Percentiles rank a stretch among this genome's conserved stretches.
Evolutionary conservation across 2,888 invertebrate genomes (phyloP).

Genomic region (Acrocera orbiculus): DNA sequence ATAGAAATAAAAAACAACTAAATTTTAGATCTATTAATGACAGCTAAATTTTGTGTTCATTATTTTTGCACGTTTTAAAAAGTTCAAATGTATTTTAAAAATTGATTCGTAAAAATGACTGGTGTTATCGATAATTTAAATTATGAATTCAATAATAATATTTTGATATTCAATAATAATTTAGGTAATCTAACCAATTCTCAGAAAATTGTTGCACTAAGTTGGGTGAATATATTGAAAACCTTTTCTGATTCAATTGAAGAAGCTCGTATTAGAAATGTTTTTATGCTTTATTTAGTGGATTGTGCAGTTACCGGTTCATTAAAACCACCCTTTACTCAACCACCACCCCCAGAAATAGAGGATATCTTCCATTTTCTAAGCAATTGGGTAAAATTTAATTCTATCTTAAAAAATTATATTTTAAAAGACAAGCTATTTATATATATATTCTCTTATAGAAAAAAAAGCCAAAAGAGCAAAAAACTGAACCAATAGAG

Average conservation of each 20-base stretch:
- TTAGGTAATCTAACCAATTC: constrained; percentile 25
- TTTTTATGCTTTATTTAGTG: constrained; percentile 36
- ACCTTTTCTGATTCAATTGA: constrained; percentile 30
- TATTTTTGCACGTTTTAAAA: neutral
- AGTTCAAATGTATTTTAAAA: neutral
- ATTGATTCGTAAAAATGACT: constrained; percentile 21
- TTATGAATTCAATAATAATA: constrained; percentile 36
- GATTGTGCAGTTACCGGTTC: constrained; percentile 32
- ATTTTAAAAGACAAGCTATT: constrained; percentile 3
- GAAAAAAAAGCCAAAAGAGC: too few species aligned
- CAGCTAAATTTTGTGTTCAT: too few species aligned
- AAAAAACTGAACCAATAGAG: too few species aligned
- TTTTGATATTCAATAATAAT: constrained; percentile 33
- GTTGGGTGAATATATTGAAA: constrained; percentile 36
- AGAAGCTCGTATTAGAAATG: constrained; percentile 36
- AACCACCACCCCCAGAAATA: too few species aligned
- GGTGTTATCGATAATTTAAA: constrained; percentile 31
- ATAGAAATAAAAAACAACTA: too few species aligned
- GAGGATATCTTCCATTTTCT: too few species aligned
- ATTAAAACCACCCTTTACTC: constrained; percentile 33
- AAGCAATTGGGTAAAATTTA: too few species aligned
- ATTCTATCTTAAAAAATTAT: neutral
- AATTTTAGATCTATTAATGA: too few species aligned
- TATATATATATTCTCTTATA: too few species aligned
- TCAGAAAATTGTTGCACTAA: constrained; percentile 30